phyloP scores from a whole-genome alignment of 2,113 vertebrate species.

The Acinonyx jubatus region DNA sequence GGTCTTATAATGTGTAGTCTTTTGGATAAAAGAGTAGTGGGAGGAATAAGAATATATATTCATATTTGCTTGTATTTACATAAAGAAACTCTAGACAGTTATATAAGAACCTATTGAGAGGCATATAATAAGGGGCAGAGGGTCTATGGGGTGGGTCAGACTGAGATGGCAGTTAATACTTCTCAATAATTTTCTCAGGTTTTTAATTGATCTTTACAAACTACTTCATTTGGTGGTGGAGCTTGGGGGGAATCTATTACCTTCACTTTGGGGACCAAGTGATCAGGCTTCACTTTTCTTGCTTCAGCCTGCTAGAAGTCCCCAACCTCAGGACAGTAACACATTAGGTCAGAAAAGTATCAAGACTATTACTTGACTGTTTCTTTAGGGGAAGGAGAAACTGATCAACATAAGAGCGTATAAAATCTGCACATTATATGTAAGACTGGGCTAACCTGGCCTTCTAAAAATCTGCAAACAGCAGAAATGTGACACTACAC shows the following conservation, averaged over 20 bases:
- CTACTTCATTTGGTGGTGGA: not conserved
- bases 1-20: not conserved
- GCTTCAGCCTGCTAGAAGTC: not conserved
- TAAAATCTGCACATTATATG: not conserved
- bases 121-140: not conserved
- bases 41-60: not conserved
- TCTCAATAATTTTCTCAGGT: not conserved
- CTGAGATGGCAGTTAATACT: not conserved
- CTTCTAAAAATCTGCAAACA: not conserved
- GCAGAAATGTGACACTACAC: not conserved
- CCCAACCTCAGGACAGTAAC: not conserved
- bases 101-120: not conserved
- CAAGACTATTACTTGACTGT: not conserved
- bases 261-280: not conserved
- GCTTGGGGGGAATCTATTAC: not conserved
- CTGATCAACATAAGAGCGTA: not conserved
- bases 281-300: not conserved
- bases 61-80: not conserved
- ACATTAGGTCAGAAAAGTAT: not conserved
- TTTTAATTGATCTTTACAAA: conserved; percentile 38
- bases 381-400: conserved; percentile 8
- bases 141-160: not conserved
- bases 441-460: not conserved
- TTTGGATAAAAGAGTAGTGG: not conserved
- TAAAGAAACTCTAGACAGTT: not conserved